Evolutionary conservation across 1,140 invertebrate genomes (phyloP).

Genomic region (Drosophila nannoptera): DNA sequence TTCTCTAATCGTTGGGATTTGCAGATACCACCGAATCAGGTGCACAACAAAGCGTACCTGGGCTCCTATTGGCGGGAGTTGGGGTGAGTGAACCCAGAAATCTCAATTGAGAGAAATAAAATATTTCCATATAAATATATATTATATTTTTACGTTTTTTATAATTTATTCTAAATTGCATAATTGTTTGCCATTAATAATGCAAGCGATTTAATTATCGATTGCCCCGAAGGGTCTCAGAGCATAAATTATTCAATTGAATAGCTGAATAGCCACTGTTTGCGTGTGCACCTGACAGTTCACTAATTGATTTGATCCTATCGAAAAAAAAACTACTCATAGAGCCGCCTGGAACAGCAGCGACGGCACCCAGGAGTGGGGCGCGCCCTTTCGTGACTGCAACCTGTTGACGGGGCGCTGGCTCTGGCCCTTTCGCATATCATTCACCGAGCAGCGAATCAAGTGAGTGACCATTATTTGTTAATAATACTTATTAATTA

Average conservation of each 20-base stretch:
- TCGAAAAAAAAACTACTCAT: slow-evolving; percentile 19
- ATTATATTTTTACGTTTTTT: background rate
- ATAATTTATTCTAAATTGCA: background rate
- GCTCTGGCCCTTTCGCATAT: slow-evolving; percentile 79
- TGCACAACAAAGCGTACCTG: slow-evolving; percentile 74
- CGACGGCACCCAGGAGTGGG: slow-evolving; percentile 76
- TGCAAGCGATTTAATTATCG: background rate
- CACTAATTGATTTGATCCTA: slow-evolving; percentile 37
- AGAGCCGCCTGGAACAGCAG: slow-evolving; percentile 77
- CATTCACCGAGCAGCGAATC: slow-evolving; percentile 70
- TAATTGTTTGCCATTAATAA: background rate
- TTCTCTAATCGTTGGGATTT: background rate
- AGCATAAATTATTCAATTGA: slow-evolving; percentile 3
- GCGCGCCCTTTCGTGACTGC: slow-evolving; percentile 77
- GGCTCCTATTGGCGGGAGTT: slow-evolving; percentile 78
- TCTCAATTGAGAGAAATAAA: background rate
- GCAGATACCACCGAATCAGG: slow-evolving; percentile 76
- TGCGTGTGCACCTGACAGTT: slow-evolving; percentile 13
- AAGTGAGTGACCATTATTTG: slow-evolving; percentile 56
- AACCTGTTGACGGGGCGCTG: slow-evolving; percentile 75
- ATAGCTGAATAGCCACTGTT: background rate
- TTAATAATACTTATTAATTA: background rate
- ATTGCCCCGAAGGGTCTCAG: background rate
- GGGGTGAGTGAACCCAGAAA: slow-evolving; percentile 47
- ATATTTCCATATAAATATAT: background rate